phyloP scores from a whole-genome alignment of 2,888 invertebrate species.

The Trypoxylon attenuatum region DNA sequence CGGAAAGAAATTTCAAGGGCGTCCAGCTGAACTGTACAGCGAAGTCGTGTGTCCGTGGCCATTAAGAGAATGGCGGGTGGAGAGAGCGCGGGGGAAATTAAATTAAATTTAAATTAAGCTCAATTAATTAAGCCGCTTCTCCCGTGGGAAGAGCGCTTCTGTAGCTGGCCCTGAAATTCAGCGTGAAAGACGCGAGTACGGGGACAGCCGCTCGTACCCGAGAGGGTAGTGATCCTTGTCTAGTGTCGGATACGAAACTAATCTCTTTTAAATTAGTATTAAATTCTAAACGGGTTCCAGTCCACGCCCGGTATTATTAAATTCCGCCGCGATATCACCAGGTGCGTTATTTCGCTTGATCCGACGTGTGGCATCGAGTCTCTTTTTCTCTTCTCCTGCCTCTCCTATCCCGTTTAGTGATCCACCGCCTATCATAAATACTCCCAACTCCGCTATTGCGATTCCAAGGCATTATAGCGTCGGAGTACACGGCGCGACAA shows the following conservation, averaged over 20 bases:
- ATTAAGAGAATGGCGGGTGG: not conserved
- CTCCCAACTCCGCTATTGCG: conserved; percentile 42
- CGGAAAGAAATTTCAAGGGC: conserved; percentile 14
- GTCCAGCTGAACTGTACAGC: too few species aligned
- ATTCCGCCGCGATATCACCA: conserved; percentile 47
- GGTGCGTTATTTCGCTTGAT: conserved; percentile 20
- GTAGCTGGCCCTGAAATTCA: conserved; percentile 55
- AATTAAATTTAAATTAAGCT: conserved; percentile 70
- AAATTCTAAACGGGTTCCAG: conserved; percentile 55
- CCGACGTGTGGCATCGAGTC: too few species aligned
- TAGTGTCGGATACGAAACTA: conserved; percentile 58
- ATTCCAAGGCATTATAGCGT: conserved; percentile 13
- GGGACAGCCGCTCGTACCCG: too few species aligned
- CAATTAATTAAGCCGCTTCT: conserved; percentile 67
- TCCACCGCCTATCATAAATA: conserved; percentile 51
- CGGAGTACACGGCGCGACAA: too few species aligned
- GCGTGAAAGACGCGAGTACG: conserved; percentile 27
- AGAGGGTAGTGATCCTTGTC: conserved; percentile 54
- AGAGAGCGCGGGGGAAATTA: conserved; percentile 52
- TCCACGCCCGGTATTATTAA: conserved; percentile 55
- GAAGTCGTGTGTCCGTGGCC: conserved; percentile 9
- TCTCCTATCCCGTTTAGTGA: conserved; percentile 30
- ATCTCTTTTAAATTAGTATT: conserved; percentile 68
- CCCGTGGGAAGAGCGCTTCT: conserved; percentile 60
- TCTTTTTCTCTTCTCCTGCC: not conserved